Evolutionary conservation across 2,113 vertebrate genomes (phyloP).

Genomic region (Gymnocephalus cernua): DNA sequence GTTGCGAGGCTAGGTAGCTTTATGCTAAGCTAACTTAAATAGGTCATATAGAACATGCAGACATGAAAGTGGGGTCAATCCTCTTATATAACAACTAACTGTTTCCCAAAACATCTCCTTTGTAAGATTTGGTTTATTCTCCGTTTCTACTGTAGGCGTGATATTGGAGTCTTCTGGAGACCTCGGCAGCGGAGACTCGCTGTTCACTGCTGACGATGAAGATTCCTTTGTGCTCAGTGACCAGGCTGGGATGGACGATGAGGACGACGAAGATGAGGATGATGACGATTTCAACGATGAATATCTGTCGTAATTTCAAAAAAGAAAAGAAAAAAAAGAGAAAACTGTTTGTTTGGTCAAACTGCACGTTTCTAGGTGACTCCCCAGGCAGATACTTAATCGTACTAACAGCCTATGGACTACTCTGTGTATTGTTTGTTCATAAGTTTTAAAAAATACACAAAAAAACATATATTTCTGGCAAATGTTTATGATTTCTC

Average conservation of each 20-base stretch:
- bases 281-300: conserved; percentile 89
- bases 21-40: not conserved
- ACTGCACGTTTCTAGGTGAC: conserved; percentile 88
- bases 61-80: not conserved
- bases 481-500: conserved; percentile 72
- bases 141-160: conserved; percentile 73
- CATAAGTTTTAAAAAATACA: conserved; percentile 77
- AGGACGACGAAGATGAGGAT: conserved; percentile 92
- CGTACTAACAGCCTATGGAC: conserved; percentile 86
- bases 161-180: conserved; percentile 94
- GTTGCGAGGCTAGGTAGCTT: not conserved
- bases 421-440: conserved; percentile 92
- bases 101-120: not conserved
- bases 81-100: too few relatives aligned
- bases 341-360: conserved; percentile 78
- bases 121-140: not conserved
- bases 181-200: conserved; percentile 92
- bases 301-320: conserved; percentile 87
- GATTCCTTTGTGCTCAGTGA: conserved; percentile 84
- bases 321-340: conserved; percentile 41
- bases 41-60: not conserved
- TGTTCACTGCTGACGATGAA: conserved; percentile 84
- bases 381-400: conserved; percentile 84
- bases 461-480: conserved; percentile 63
- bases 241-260: conserved; percentile 90